Evolutionary conservation across 2,113 vertebrate species (phyloP), one percentile per base, ranked within the genome.

Genomic region (Trogon surrucura): DNA sequence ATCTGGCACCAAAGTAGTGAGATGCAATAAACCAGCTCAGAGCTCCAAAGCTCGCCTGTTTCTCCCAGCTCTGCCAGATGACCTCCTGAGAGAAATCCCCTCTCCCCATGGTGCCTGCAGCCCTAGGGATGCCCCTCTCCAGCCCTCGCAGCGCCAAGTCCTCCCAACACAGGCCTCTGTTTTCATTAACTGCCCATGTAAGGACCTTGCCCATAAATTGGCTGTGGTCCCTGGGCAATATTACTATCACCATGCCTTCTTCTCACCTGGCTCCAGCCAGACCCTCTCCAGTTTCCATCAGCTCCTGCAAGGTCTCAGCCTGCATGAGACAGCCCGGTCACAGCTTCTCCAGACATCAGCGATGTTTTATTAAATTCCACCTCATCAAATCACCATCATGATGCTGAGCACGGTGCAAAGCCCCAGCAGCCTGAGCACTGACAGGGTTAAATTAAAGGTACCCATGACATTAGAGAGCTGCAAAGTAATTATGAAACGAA

Each of bases 361-460:
- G 58, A 25, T 72, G 27, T 51, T 80, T 60, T 83, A 23, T 67
- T 54, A 5, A 60, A 85, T 50, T 14, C 47, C 44, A 58, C 9
- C 70, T 36, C 65, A 62, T 51, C 57, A 82, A 90, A 75, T 32
- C 58, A 64, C 7, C 62, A 75, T 67, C 85, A 1, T 18, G 41
- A 44, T 74, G 78, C 87, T 69, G 72, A 89, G 73, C 77, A 72
- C 6, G 14, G 56, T 70, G 47, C 80, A 71, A 81, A 91, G 53
- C 57, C 72, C 41, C 64, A 87, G 80, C 85, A 74, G 80, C 56
- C 60, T 56, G 67, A 74, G 93, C 83, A 45, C 53, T 23, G 72
- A 73, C 36, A 65, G 93, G 88, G 92, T 96, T 95, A 97, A 96
- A 95, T 93, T 94, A 95, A 97, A 97, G 94, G 95, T 62, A 91